Evolutionary conservation across 2,113 vertebrate genomes (phyloP).

Genomic region (Toxotes jaculatrix): DNA sequence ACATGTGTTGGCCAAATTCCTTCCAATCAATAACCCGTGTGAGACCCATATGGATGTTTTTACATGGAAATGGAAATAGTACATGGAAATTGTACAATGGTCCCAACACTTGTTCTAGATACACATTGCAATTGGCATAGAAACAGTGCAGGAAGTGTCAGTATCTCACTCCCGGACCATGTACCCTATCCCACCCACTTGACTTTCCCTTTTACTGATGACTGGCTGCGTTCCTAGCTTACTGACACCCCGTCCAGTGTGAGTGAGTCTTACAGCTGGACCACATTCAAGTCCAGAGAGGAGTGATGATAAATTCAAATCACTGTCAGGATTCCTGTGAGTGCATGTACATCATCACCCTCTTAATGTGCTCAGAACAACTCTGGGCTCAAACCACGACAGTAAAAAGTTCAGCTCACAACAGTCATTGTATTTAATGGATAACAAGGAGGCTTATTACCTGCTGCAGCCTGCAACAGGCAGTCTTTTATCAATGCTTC

Average conservation of each 20-base stretch:
- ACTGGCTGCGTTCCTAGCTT: conserved; percentile 22
- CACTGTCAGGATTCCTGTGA: conserved; percentile 38
- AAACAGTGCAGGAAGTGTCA: conserved; percentile 15
- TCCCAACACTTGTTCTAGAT: neutral
- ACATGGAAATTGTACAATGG: too few species aligned
- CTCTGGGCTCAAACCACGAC: neutral
- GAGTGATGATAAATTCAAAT: conserved; percentile 44
- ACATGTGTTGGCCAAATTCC: neutral
- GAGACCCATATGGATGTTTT: neutral
- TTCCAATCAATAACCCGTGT: neutral
- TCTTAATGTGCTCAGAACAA: conserved; percentile 25
- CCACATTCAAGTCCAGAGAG: conserved; percentile 21
- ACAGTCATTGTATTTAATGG: conserved; percentile 10
- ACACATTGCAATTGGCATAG: neutral
- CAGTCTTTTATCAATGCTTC: conserved; percentile 12
- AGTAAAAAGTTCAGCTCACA: conserved; percentile 1
- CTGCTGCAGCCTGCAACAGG: neutral
- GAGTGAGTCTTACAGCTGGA: conserved; percentile 30
- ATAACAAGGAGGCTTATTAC: conserved; percentile 1
- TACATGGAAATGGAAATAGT: neutral
- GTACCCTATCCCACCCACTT: neutral
- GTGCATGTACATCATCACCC: conserved; percentile 35
- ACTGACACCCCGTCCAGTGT: conserved; percentile 24
- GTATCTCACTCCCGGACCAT: neutral
- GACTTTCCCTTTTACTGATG: conserved; percentile 8